Evolutionary conservation across 2,113 vertebrate genomes (phyloP), one percentile per base, ranked within the genome.

Genomic region (Cyanoderma ruficeps): DNA sequence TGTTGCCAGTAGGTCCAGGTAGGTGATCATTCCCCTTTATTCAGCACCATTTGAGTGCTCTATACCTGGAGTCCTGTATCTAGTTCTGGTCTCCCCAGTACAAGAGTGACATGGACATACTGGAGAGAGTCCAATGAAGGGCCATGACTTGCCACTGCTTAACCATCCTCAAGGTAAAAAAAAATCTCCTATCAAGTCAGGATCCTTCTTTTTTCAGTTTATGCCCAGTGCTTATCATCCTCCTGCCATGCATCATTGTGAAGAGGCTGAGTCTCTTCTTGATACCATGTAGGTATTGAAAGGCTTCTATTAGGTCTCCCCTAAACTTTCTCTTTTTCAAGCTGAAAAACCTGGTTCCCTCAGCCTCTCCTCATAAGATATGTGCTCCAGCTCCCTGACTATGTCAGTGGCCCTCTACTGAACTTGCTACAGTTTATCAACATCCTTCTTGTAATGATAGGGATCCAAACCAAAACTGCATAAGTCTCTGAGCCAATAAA

Each of bases 381-480:
- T 83, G 55, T 69, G 42, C 67, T 87, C 49, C 67, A 87, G 30
- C 17, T 64, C n/a, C 44, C 78, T 56, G 49, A 75, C 39, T 56
- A 60, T 64, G 59, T 79, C 60, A 52, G 33, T 89, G 64, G 28
- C 41, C 57, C 57, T 91, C 75, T 80, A 69, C 31, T 91, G 67
- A 88, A 84, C 68, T 88, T 81, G 31, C 61, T 91, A 42, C 63
- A 60, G 15, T 77, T 92, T 94, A 89, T 89, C 81, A 92, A 77
- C 28, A 89, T 82, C n/a, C 35, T 85, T 85, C 42, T 80, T 75
- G 22, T 61, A 82, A 55, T 82, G 35, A 56, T 33, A 56, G 56
- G 70, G 37, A 77, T 89, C 47, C 4, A 13, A 71, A 79, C 46
- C 20, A 76, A 87, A 33, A 75, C 27, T 70, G 69, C 47, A 82